A percentile compares a stretch with the other conserved stretches of the same genome.
Evolutionary conservation across 2,797 vertebrate genomes (phyloP).

Genomic region (Knipowitschia caucasica): DNA sequence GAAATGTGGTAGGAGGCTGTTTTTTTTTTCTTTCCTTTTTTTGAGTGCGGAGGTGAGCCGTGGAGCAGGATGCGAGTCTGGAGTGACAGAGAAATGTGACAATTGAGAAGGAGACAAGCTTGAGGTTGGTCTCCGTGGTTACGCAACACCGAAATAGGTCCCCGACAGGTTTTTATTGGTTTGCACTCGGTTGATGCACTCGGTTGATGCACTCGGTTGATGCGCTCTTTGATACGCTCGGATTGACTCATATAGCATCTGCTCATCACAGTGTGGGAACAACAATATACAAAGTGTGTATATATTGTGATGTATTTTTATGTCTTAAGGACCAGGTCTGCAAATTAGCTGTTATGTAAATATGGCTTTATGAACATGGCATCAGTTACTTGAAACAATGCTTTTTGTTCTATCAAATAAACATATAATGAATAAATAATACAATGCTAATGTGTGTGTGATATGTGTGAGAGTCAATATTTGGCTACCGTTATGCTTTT

Average conservation of each 20-base stretch:
- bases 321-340: too few species aligned
- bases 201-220: slow-evolving; percentile 2
- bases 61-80: slow-evolving; percentile 3
- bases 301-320: too few species aligned
- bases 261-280: slow-evolving; percentile 25
- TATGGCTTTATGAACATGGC: too few species aligned
- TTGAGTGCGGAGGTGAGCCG: slow-evolving; percentile 25
- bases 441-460: too few species aligned
- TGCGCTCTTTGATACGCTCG: slow-evolving; percentile 4
- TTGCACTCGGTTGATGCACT: slow-evolving; percentile 6
- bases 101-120: slow-evolving; percentile 14
- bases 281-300: background rate
- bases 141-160: slow-evolving; percentile 6
- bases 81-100: slow-evolving; percentile 17
- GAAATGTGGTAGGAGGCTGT: slow-evolving; percentile 29
- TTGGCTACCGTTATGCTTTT: too few species aligned
- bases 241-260: slow-evolving; percentile 21
- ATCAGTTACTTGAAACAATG: too few species aligned
- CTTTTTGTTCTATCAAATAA: too few species aligned
- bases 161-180: background rate
- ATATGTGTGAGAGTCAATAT: too few species aligned
- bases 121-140: slow-evolving; percentile 9
- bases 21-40: too few species aligned
- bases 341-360: too few species aligned
- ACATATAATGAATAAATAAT: too few species aligned